Conservation (phyloP, 2,113 vertebrate genomes). For the Xenopus laevis region DNA sequence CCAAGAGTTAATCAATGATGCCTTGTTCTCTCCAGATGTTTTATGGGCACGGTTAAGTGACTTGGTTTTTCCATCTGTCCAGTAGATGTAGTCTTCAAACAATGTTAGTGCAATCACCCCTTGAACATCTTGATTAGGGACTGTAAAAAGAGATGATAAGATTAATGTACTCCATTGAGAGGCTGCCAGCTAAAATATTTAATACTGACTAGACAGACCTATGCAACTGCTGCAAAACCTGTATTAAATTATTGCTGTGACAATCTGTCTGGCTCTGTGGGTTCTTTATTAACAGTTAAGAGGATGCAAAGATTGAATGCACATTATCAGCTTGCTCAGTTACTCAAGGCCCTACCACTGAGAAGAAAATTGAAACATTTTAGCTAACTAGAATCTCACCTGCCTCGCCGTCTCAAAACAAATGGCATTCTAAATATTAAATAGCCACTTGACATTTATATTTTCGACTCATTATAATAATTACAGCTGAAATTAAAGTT, state of each 20-base stretch:
- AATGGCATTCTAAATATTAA: no score
- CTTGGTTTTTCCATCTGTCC: slow-evolving; percentile 97
- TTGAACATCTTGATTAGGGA: slow-evolving; percentile 88
- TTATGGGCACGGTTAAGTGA: slow-evolving; percentile 93
- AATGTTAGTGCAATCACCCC: slow-evolving; percentile 92
- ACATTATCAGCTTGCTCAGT: no score
- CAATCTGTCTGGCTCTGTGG: slow-evolving; percentile 49
- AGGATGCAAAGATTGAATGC: no score
- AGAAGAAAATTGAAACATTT: no score
- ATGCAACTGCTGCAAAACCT: slow-evolving; percentile 41
- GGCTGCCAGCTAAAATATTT: slow-evolving; percentile 44
- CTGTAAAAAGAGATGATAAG: slow-evolving; percentile 66
- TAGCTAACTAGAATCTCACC: no score
- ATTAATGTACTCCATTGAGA: slow-evolving; percentile 61
- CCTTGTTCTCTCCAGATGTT: slow-evolving; percentile 82
- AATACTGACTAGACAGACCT: slow-evolving; percentile 53
- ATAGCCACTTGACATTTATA: no score
- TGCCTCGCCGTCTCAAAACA: no score
- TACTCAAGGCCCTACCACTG: no score
- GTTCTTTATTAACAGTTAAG: slow-evolving; percentile 52
- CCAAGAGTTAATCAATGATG: slow-evolving; percentile 93
- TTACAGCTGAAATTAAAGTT: no score
- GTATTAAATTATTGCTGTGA: slow-evolving; percentile 57
- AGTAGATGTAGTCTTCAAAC: slow-evolving; percentile 98
- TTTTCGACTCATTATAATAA: no score